These are phyloP conservation scores for Seriola aureovittata DNA, from an alignment of 2,113 vertebrate genomes.

Conservation along the genomic window DNA sequence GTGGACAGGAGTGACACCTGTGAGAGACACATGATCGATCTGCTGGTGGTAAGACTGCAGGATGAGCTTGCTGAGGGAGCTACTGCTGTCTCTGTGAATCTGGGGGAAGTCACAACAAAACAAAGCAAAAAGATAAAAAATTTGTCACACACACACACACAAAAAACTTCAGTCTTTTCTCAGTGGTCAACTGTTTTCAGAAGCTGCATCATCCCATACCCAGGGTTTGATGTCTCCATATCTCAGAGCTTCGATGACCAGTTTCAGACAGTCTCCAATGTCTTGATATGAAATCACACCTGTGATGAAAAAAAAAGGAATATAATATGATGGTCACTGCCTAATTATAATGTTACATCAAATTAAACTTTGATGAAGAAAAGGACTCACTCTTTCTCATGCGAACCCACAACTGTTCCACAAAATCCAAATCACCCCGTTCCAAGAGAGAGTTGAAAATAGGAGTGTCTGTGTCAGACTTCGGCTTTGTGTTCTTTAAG, in stretches of 20 bases:
- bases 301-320: slow-evolving; percentile 59
- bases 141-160: too few relatives aligned
- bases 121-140: neutral
- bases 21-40: slow-evolving; percentile 86
- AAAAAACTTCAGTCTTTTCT: neutral
- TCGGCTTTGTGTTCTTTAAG: slow-evolving; percentile 82
- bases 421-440: slow-evolving; percentile 93
- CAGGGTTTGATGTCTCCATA: slow-evolving; percentile 91
- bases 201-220: slow-evolving; percentile 81
- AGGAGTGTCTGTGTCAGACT: slow-evolving; percentile 82
- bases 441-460: slow-evolving; percentile 86
- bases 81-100: slow-evolving; percentile 94
- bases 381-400: slow-evolving; percentile 90
- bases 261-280: slow-evolving; percentile 88
- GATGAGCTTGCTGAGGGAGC: slow-evolving; percentile 91
- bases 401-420: slow-evolving; percentile 93
- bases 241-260: slow-evolving; percentile 89
- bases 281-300: slow-evolving; percentile 93
- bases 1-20: slow-evolving; percentile 86
- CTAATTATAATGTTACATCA: neutral
- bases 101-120: slow-evolving; percentile 58
- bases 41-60: slow-evolving; percentile 91
- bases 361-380: neutral
- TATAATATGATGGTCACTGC: neutral
- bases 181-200: neutral